Evolutionary conservation across 1,140 invertebrate genomes (phyloP), one percentile per base, ranked within the genome.

Genomic region (Cylas formicarius): DNA sequence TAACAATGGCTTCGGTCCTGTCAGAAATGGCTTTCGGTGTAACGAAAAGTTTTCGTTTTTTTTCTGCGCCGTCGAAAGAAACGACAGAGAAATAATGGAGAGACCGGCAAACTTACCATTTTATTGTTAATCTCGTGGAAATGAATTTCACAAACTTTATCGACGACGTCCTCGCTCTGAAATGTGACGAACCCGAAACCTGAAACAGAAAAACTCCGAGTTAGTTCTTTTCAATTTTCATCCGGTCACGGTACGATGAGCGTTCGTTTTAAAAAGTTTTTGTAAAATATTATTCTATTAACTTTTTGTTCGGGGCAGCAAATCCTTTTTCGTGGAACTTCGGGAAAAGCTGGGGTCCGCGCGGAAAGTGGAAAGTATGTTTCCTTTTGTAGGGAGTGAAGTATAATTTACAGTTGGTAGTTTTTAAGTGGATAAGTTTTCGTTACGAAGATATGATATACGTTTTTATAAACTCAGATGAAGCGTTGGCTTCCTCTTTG

Each of bases 51-150:
- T 26, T 26, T n/a, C 24, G 24, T 9, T 26, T 9, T n/a, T n/a
- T 9, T 9, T 9, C 9, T 9, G n/a, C 24, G n/a, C 9, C 8
- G 9, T 26, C 24, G n/a, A n/a, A n/a, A 37, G 16, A 13, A 23
- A 23, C 22, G 26, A 36, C 31, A 24, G 18, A 26, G 23, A 44
- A 44, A 44, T 44, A 44, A 44, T 44, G 21, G 22, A 46, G 23
- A 37, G 8, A 14, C 8, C 7, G 26, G n/a, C 23, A 44, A 50
- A 56, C 90, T 93, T 72, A 97, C 96, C 95, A 99, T 99, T 91
- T 99, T 99, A 78, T 95, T 95, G 79, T 98, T 99, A 71, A 99
- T 97, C 81, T 98, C 94, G 75, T 99, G 96, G 81, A 98, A 99
- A 79, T 99, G 96, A 73, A 99, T 97, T 82, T 99, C 96, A 72